These are phyloP conservation scores for Jordanella pulchra DNA, from an alignment of 2,797 vertebrate genomes.

Conservation along the genomic window DNA sequence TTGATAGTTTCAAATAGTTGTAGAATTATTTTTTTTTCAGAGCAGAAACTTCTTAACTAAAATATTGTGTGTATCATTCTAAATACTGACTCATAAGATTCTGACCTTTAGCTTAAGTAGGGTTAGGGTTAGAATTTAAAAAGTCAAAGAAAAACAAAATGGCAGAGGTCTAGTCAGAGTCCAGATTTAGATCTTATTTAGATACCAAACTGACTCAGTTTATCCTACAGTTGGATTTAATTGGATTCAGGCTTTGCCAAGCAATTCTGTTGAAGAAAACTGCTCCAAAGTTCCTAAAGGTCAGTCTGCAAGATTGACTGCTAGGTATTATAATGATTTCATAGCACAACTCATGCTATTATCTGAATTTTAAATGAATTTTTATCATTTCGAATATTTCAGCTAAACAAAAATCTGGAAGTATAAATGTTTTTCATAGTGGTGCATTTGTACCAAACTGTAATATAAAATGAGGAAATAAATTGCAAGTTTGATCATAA, in stretches of 20 bases:
- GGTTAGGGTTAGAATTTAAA: background rate
- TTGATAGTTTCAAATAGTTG: no score
- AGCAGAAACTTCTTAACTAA: no score
- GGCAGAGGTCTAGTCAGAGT: background rate
- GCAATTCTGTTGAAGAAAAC: background rate
- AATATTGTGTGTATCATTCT: no score
- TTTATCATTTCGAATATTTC: background rate
- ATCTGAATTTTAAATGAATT: background rate
- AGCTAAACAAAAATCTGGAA: background rate
- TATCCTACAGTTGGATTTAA: background rate
- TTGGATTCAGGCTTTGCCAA: background rate
- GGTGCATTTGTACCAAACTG: conserved; percentile 6
- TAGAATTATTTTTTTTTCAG: no score
- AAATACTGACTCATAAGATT: no score
- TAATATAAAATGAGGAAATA: conserved; percentile 10
- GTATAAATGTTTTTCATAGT: background rate
- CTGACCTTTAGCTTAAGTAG: no score
- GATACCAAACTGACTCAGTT: background rate
- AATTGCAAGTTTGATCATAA: conserved; percentile 4
- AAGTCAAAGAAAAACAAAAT: background rate
- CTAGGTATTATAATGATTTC: background rate
- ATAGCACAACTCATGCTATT: background rate
- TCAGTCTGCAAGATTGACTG: background rate
- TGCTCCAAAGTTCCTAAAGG: background rate
- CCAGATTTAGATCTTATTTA: background rate